These are phyloP conservation scores for Gallinago solitaria DNA, from an alignment of 2,797 vertebrate genomes.

Conservation along the genomic window DNA sequence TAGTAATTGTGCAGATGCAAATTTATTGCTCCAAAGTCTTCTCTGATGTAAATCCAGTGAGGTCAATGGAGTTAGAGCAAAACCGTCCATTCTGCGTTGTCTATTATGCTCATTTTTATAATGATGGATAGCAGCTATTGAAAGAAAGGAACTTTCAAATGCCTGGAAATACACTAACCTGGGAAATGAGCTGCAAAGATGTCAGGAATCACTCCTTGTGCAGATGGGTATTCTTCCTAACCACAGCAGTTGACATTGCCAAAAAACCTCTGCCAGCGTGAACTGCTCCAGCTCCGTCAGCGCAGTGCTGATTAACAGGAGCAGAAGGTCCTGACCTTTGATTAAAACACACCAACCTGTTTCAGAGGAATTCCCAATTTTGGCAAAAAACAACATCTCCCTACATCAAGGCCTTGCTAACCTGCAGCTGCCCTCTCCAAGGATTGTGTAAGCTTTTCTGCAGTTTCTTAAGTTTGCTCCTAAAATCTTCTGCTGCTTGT, in stretches of 20 bases:
- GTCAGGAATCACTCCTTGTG: neutral
- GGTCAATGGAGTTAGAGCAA: constrained; percentile 32
- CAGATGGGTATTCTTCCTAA: neutral
- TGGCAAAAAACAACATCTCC: neutral
- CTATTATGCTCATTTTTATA: constrained; percentile 11
- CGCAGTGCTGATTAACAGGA: neutral
- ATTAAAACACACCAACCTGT: neutral
- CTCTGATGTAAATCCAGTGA: constrained; percentile 49
- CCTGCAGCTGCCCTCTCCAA: neutral
- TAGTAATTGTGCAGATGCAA: constrained; percentile 33
- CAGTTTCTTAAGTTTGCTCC: neutral
- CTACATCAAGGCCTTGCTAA: neutral
- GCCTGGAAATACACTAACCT: neutral
- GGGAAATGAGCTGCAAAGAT: constrained; percentile 9
- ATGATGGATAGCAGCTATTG: constrained; percentile 14
- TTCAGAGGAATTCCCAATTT: neutral
- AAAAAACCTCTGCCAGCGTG: neutral
- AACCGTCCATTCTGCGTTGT: neutral
- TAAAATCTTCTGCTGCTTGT: neutral
- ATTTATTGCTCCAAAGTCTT: constrained; percentile 17
- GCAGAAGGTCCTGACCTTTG: neutral
- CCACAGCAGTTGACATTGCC: neutral
- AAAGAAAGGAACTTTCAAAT: neutral
- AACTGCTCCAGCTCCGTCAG: neutral
- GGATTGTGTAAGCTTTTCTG: neutral